Conservation (phyloP, 2,113 vertebrate species). For the Meles meles region DNA sequence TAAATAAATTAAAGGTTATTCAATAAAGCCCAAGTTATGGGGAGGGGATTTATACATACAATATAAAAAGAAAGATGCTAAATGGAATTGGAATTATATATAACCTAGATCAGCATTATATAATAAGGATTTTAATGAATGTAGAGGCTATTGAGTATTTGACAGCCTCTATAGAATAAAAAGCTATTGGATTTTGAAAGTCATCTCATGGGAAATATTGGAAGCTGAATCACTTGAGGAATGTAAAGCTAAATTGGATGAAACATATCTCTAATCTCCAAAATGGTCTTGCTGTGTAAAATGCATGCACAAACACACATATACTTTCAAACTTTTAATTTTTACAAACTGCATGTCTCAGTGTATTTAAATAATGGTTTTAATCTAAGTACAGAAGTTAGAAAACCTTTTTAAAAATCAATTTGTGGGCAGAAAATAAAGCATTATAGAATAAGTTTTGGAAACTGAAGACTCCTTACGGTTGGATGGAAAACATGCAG, state of each 20-base stretch:
- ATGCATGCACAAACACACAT: background rate
- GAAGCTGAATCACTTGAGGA: slow-evolving; percentile 20
- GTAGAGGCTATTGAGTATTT: background rate
- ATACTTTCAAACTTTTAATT: slow-evolving; percentile 14
- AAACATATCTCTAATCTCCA: slow-evolving; percentile 41
- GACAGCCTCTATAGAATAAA: slow-evolving; percentile 36
- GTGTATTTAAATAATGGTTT: slow-evolving; percentile 16
- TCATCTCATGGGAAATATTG: slow-evolving; percentile 52
- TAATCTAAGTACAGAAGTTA: slow-evolving; percentile 12
- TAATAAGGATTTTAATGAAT: slow-evolving; percentile 43
- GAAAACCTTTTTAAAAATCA: slow-evolving; percentile 32
- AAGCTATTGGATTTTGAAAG: slow-evolving; percentile 45
- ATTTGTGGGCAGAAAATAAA: slow-evolving; percentile 7
- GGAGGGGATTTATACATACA: background rate
- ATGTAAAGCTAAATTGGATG: slow-evolving; percentile 17
- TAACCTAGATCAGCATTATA: background rate
- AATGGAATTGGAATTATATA: background rate
- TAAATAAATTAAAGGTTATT: background rate
- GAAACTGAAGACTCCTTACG: slow-evolving; percentile 19
- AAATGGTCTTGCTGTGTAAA: background rate
- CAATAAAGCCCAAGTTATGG: background rate
- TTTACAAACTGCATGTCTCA: background rate
- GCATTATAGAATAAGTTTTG: background rate
- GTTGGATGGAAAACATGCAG: slow-evolving; percentile 32
- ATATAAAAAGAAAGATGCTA: background rate